These are phyloP conservation scores for Erethizon dorsatum DNA, from an alignment of 2,797 vertebrate species.

Conservation along the genomic window DNA sequence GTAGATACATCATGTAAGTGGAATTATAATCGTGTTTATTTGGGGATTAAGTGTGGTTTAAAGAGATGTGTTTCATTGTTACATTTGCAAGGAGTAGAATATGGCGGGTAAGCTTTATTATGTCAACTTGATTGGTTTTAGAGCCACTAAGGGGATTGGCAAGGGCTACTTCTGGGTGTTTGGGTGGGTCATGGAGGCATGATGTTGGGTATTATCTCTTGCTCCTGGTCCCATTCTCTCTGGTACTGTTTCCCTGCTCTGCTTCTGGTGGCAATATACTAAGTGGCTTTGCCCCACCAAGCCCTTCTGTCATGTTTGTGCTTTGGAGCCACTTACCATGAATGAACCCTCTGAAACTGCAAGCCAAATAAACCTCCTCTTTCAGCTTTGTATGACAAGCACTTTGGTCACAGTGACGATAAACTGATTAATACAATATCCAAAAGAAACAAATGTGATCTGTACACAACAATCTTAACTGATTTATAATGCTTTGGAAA, in stretches of 20 bases:
- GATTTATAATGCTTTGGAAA: neutral
- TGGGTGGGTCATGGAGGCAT: neutral
- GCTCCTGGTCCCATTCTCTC: neutral
- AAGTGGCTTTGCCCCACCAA: neutral
- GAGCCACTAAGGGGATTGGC: neutral
- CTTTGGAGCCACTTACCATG: neutral
- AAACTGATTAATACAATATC: neutral
- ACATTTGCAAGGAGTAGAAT: neutral
- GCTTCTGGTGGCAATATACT: neutral
- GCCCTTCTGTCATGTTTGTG: neutral
- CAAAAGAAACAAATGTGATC: neutral
- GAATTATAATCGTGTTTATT: neutral
- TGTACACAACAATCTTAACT: neutral
- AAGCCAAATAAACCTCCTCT: neutral
- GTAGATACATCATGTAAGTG: neutral
- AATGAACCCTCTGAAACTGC: neutral
- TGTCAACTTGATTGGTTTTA: neutral
- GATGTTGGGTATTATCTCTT: neutral
- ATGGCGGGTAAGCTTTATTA: neutral
- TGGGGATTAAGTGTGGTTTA: neutral
- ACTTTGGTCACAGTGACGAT: neutral
- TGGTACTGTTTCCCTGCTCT: neutral
- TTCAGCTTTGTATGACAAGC: neutral
- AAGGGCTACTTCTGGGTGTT: neutral
- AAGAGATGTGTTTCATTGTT: neutral